Percentiles rank a stretch among this genome's conserved stretches.
Evolutionary conservation across 1,140 invertebrate species (phyloP).

Genomic region (Halyomorpha halys): DNA sequence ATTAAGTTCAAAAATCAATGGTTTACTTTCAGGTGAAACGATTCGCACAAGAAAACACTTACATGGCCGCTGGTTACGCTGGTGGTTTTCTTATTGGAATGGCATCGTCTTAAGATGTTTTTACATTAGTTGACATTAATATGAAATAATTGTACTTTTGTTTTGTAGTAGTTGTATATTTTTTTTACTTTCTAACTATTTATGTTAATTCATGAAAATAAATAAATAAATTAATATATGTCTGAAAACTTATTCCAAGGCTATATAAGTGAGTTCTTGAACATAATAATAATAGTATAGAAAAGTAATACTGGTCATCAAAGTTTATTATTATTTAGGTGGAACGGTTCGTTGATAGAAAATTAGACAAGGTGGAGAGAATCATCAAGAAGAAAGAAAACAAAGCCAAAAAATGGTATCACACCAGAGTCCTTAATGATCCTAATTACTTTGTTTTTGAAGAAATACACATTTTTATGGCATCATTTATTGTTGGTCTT

Average conservation of each 20-base stretch:
- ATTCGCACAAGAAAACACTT: slow-evolving; percentile 63
- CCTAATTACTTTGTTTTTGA: slow-evolving; percentile 49
- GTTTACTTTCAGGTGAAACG: slow-evolving; percentile 53
- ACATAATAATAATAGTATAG: neutral
- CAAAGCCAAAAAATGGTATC: slow-evolving; percentile 60
- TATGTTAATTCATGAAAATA: too few species aligned
- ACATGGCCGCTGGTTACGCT: slow-evolving; percentile 68
- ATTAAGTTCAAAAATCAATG: neutral
- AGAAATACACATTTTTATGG: slow-evolving; percentile 63
- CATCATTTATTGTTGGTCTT: slow-evolving; percentile 60
- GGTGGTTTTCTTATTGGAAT: slow-evolving; percentile 77
- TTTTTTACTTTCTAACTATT: neutral
- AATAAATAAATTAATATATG: neutral
- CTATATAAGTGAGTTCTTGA: slow-evolving; percentile 14
- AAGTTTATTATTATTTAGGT: slow-evolving; percentile 42
- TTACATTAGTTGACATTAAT: neutral
- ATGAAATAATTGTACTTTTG: neutral
- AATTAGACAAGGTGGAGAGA: slow-evolving; percentile 63
- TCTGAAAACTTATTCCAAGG: neutral
- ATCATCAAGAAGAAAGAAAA: slow-evolving; percentile 53
- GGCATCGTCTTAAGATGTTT: slow-evolving; percentile 37
- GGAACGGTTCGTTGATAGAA: slow-evolving; percentile 63
- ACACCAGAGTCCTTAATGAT: slow-evolving; percentile 44
- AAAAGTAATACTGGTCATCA: slow-evolving; percentile 9
- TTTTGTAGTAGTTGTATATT: neutral